phyloP scores from a whole-genome alignment of 2,113 vertebrate species.

The Prionailurus bengalensis region DNA sequence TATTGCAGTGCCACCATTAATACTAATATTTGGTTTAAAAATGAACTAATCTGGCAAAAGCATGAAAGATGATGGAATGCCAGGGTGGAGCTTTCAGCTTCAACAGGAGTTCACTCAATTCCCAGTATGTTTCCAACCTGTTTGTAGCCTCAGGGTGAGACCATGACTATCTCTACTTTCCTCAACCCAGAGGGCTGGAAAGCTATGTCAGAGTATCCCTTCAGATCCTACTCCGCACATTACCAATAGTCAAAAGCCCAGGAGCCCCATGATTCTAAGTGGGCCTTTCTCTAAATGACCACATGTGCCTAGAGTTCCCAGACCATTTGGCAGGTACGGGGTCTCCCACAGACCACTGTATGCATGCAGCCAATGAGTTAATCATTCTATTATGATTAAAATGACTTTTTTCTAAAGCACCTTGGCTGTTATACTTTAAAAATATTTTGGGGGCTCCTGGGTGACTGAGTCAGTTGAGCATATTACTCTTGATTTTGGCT shows the following conservation, averaged over 20 bases:
- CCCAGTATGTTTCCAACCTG: neutral
- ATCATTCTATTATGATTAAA: neutral
- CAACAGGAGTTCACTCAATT: accelerated
- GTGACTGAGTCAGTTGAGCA: too few species aligned
- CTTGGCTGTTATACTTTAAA: neutral
- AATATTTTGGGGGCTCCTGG: too few species aligned
- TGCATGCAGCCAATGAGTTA: too few species aligned
- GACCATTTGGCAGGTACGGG: accelerated
- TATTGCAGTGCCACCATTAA: neutral
- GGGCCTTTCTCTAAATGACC: neutral
- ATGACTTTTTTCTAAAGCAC: neutral
- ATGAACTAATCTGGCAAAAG: neutral
- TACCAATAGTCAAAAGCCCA: too few species aligned
- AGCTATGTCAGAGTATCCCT: neutral
- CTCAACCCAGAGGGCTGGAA: neutral
- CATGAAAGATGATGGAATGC: neutral
- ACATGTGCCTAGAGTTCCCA: too few species aligned
- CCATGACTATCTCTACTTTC: neutral
- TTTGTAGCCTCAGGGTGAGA: neutral
- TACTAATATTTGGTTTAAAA: neutral
- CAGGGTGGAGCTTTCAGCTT: neutral
- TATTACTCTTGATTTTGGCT: too few species aligned
- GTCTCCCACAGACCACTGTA: too few species aligned
- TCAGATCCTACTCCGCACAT: too few species aligned
- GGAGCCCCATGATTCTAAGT: accelerated